phyloP scores from a whole-genome alignment of 1,140 invertebrate genomes.

The Proales similis region DNA sequence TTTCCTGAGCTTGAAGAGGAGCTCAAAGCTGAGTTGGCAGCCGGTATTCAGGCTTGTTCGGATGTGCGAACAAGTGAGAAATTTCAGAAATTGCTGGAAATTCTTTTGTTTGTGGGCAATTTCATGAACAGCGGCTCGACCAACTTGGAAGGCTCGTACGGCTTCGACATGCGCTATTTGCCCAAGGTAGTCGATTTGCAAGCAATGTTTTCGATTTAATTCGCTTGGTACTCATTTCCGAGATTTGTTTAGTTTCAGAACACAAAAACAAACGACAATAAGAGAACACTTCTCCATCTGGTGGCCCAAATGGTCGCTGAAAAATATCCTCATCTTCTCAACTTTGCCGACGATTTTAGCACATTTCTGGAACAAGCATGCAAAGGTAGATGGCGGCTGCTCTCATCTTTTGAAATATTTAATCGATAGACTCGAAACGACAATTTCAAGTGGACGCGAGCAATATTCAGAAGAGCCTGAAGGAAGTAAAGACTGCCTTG shows the following conservation, averaged over 20 bases:
- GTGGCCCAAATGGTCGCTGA: slow-evolving; percentile 76
- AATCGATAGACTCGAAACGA: neutral
- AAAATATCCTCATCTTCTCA: slow-evolving; percentile 75
- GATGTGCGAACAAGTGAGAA: slow-evolving; percentile 81
- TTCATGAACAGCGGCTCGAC: slow-evolving; percentile 88
- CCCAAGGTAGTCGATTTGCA: slow-evolving; percentile 65
- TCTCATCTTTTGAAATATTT: neutral
- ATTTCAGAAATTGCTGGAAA: slow-evolving; percentile 77
- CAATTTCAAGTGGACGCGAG: slow-evolving; percentile 66
- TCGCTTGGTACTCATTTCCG: slow-evolving; percentile 40
- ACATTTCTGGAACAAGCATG: slow-evolving; percentile 64
- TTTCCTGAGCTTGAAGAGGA: slow-evolving; percentile 60
- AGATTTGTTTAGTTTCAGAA: slow-evolving; percentile 65
- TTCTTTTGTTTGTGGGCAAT: slow-evolving; percentile 83
- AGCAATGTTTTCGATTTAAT: slow-evolving; percentile 22
- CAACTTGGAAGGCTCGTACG: slow-evolving; percentile 79
- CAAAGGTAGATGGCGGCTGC: slow-evolving; percentile 44
- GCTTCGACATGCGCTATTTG: slow-evolving; percentile 90
- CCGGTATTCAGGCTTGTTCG: slow-evolving; percentile 86
- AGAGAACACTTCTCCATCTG: slow-evolving; percentile 83
- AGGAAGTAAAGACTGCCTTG: slow-evolving; percentile 75
- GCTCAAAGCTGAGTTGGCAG: slow-evolving; percentile 67
- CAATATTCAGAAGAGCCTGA: slow-evolving; percentile 71
- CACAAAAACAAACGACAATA: slow-evolving; percentile 88
- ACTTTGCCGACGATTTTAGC: slow-evolving; percentile 72